Evolutionary conservation across 2,888 invertebrate species (phyloP).

Genomic region (Congeria kusceri): DNA sequence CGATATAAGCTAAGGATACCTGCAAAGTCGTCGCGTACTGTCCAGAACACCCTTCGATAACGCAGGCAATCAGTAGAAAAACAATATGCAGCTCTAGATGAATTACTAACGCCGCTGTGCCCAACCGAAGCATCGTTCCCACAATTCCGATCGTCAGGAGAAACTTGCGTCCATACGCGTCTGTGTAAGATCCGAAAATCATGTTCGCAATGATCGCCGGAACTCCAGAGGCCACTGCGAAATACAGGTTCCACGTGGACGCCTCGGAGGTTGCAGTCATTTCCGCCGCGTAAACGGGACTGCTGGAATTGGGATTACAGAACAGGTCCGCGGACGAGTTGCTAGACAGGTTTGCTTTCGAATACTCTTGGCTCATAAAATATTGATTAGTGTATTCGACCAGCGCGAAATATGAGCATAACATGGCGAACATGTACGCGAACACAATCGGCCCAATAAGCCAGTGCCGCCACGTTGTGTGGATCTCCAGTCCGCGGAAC

Average conservation of each 20-base stretch:
- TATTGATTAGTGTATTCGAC: constrained; percentile 55
- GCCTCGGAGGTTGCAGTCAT: constrained; percentile 49
- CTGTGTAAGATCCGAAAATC: constrained; percentile 64
- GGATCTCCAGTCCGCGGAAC: constrained; percentile 27
- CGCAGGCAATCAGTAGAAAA: constrained; percentile 59
- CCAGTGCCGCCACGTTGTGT: constrained; percentile 48
- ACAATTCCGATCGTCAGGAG: constrained; percentile 58
- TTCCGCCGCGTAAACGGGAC: constrained; percentile 43
- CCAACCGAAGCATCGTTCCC: constrained; percentile 57
- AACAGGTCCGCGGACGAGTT: constrained; percentile 30
- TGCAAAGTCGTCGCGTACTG: constrained; percentile 49
- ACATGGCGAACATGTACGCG: constrained; percentile 48
- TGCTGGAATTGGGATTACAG: constrained; percentile 13
- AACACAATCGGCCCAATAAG: constrained; percentile 56
- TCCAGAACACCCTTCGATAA: constrained; percentile 65
- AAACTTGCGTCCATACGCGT: constrained; percentile 65
- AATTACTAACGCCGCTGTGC: constrained; percentile 54
- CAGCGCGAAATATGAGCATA: constrained; percentile 50
- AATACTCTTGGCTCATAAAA: constrained; percentile 34
- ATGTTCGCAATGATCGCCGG: constrained; percentile 54
- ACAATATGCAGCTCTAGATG: constrained; percentile 57
- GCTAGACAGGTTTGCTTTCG: constrained; percentile 46
- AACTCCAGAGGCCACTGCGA: constrained; percentile 54
- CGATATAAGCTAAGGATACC: constrained; percentile 55
- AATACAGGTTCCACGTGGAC: constrained; percentile 58